Percentiles rank a stretch among this genome's conserved stretches.
phyloP scores from a whole-genome alignment of 2,888 invertebrate genomes.

The Drosophila niveifrons region DNA sequence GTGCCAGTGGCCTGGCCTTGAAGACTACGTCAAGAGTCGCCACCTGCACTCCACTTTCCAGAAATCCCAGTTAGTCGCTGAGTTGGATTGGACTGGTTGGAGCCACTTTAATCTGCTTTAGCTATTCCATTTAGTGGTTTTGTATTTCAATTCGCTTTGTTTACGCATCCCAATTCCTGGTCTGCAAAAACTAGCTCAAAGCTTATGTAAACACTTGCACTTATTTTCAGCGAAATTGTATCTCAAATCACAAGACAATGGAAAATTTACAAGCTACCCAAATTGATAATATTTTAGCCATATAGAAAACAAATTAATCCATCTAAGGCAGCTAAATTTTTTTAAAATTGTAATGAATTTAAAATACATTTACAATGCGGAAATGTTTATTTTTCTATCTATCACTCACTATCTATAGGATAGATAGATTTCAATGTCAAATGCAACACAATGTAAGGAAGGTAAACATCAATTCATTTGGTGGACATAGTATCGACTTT shows the following conservation, averaged over 20 bases:
- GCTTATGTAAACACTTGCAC: conserved; percentile 53
- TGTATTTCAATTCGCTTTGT: conserved; percentile 43
- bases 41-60: conserved; percentile 26
- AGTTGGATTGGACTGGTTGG: conserved; percentile 25
- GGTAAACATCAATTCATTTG: conserved; percentile 25
- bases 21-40: conserved; percentile 23
- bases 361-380: too few species aligned
- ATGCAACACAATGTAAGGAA: not conserved
- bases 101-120: conserved; percentile 43
- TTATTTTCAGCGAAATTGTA: not conserved
- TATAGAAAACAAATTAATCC: not conserved
- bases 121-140: conserved; percentile 37
- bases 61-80: conserved; percentile 35
- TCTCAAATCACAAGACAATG: conserved; percentile 12
- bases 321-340: too few species aligned
- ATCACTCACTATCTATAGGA: too few species aligned
- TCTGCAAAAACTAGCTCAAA: conserved; percentile 19
- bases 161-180: conserved; percentile 37
- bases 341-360: too few species aligned
- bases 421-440: not conserved
- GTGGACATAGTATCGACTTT: conserved; percentile 40
- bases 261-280: conserved; percentile 40
- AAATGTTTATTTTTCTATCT: too few species aligned
- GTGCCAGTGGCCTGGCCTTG: conserved; percentile 45
- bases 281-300: not conserved